Evolutionary conservation across 2,113 vertebrate genomes (phyloP), one percentile per base, ranked within the genome.

Genomic region (Poeciliopsis prolifica): DNA sequence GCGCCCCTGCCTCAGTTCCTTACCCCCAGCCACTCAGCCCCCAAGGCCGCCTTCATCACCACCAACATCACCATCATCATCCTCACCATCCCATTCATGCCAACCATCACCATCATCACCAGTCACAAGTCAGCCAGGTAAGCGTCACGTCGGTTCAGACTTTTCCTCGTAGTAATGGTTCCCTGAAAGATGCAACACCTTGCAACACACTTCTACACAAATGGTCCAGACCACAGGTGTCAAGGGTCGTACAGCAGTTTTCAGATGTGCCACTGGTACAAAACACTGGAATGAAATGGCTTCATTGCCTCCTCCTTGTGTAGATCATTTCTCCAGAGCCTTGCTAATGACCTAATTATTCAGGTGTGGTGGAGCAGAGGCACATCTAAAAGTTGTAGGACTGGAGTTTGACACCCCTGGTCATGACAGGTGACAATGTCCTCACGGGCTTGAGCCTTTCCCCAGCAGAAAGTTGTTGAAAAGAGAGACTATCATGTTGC

Each of bases 11-110:
- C 85, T 94, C 89, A 30, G 93, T 69, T 70, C 94, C 96, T 29
- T 96, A 96, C 80, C 95, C 95, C 22, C 96, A 97, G 65, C 93
- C 96, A 71, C 95, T 92, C 86, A 95, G 95, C 62, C 93, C 95
- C 11, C 95, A 95, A 80, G 95, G 96, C 84, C 96, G 96, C 87
- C 96, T 97, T 89, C 96, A 97, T 89, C 96, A 94, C 74, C 94
- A 95, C 86, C 96, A 88, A 78, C 95, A 95, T 77, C 96, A 96
- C 30, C 92, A 95, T 78, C 94, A 94, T 61, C 96, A 95, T 86
- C 90, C 84, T 0, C 93, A 94, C 37, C 92, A 93, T 74, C 72
- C 90, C 79, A 93, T 94, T 88, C 93, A 93, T 69, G 90, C 86
- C 75, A 88, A 66, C 79, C 93, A 94, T 76, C 92, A 93, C 75